A percentile compares a stretch with the other conserved stretches of the same genome.
Evolutionary conservation across 1,140 invertebrate genomes (phyloP).

Genomic region (Phortica variegata): DNA sequence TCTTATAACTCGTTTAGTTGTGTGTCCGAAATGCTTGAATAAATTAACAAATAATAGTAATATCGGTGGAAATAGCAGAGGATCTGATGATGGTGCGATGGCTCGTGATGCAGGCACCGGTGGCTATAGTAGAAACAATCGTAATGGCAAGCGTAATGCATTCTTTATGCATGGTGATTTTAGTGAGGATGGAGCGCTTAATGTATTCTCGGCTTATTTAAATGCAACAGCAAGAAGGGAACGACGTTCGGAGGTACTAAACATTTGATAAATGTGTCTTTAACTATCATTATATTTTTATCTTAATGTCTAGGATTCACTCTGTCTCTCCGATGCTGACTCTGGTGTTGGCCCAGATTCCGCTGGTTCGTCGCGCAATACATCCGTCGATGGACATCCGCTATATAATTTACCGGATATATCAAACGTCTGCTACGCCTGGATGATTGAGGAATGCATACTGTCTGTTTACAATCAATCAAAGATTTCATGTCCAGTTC

Average conservation of each 20-base stretch:
- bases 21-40: constrained; percentile 82
- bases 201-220: constrained; percentile 48
- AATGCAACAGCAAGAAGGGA: constrained; percentile 46
- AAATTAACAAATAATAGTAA: constrained; percentile 33
- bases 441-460: constrained; percentile 96
- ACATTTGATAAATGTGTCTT: background rate
- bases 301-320: constrained; percentile 30
- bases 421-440: constrained; percentile 62
- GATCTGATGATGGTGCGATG: constrained; percentile 31
- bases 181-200: constrained; percentile 38
- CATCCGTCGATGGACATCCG: constrained; percentile 78
- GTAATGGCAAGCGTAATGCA: constrained; percentile 20
- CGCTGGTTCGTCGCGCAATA: constrained; percentile 71
- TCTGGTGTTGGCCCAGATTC: constrained; percentile 64
- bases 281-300: background rate
- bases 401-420: constrained; percentile 52
- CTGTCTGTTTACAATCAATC: constrained; percentile 71
- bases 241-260: constrained; percentile 31
- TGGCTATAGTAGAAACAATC: constrained; percentile 28
- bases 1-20: constrained; percentile 90
- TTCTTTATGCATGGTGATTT: constrained; percentile 37
- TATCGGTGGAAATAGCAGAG: constrained; percentile 1
- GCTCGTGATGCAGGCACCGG: constrained; percentile 39
- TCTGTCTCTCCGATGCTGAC: constrained; percentile 61
- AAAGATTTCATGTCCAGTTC: constrained; percentile 65